phyloP scores from a whole-genome alignment of 2,888 invertebrate species.

The Xanthia icteritia region DNA sequence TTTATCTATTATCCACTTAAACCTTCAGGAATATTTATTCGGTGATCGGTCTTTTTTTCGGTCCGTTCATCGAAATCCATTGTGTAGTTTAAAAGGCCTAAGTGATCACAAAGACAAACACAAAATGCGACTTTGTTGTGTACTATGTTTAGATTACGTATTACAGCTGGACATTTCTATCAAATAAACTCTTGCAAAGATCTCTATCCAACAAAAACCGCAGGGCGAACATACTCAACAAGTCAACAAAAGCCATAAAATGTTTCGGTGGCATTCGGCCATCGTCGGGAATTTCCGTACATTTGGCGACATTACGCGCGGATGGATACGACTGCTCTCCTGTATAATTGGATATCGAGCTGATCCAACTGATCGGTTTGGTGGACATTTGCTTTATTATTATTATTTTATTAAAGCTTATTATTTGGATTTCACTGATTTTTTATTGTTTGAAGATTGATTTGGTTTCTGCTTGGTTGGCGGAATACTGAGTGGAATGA shows the following conservation, averaged over 20 bases:
- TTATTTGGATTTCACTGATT: conserved; percentile 28
- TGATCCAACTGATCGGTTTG: conserved; percentile 30
- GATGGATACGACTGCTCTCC: conserved; percentile 14
- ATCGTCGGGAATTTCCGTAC: conserved; percentile 41
- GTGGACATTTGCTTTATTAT: conserved; percentile 41
- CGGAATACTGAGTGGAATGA: not conserved
- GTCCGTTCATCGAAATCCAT: not conserved
- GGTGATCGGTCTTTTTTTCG: not conserved
- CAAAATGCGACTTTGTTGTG: not conserved
- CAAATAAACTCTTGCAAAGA: not conserved
- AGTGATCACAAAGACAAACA: too few relatives aligned
- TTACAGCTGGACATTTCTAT: not conserved
- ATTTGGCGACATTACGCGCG: conserved; percentile 28
- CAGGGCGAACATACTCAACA: conserved; percentile 12
- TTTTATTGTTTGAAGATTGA: conserved; percentile 7
- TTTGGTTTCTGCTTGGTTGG: conserved; percentile 15
- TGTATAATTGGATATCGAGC: conserved; percentile 46
- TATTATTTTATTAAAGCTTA: conserved; percentile 38
- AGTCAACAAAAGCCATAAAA: conserved; percentile 38
- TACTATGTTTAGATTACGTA: not conserved
- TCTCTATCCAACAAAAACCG: conserved; percentile 2
- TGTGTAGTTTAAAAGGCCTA: not conserved
- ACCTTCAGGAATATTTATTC: not conserved
- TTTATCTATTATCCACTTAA: too few relatives aligned
- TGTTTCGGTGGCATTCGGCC: conserved; percentile 19